These are phyloP conservation scores for Epinotia brunnichana DNA, from an alignment of 2,888 invertebrate genomes.

Conservation along the genomic window DNA sequence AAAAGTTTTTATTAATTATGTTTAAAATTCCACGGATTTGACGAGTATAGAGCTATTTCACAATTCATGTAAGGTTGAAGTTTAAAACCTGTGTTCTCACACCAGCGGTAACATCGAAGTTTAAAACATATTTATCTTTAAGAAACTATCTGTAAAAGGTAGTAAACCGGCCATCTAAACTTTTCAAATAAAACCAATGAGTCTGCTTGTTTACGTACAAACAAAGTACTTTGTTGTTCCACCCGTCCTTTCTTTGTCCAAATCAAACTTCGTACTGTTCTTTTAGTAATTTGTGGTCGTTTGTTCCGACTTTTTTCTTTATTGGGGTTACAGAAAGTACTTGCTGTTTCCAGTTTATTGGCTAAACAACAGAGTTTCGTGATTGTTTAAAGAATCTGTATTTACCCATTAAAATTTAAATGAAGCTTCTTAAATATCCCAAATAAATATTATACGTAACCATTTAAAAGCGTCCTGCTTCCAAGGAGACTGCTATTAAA, in stretches of 20 bases:
- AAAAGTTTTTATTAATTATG: no score
- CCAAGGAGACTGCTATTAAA: not conserved
- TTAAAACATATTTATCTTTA: constrained; percentile 49
- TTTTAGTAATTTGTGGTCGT: constrained; percentile 61
- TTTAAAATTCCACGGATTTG: no score
- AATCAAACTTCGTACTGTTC: constrained; percentile 65
- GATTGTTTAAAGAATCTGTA: not conserved
- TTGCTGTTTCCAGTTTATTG: constrained; percentile 35
- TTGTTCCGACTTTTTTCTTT: constrained; percentile 57
- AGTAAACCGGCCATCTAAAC: constrained; percentile 70
- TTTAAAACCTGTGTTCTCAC: no score
- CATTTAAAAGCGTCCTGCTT: not conserved
- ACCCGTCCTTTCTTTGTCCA: constrained; percentile 66
- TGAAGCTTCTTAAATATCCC: not conserved
- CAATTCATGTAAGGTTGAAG: no score
- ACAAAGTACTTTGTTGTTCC: constrained; percentile 67
- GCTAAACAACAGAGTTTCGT: not conserved
- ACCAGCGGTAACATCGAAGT: not conserved
- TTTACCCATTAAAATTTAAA: not conserved
- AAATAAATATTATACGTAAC: not conserved
- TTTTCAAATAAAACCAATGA: constrained; percentile 78
- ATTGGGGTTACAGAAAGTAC: constrained; percentile 51
- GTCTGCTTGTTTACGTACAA: constrained; percentile 72
- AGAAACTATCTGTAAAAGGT: constrained; percentile 54
- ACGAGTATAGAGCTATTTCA: no score